Percentiles rank a stretch among this genome's conserved stretches.
phyloP scores from a whole-genome alignment of 2,113 vertebrate genomes.

The Nasalis larvatus region DNA sequence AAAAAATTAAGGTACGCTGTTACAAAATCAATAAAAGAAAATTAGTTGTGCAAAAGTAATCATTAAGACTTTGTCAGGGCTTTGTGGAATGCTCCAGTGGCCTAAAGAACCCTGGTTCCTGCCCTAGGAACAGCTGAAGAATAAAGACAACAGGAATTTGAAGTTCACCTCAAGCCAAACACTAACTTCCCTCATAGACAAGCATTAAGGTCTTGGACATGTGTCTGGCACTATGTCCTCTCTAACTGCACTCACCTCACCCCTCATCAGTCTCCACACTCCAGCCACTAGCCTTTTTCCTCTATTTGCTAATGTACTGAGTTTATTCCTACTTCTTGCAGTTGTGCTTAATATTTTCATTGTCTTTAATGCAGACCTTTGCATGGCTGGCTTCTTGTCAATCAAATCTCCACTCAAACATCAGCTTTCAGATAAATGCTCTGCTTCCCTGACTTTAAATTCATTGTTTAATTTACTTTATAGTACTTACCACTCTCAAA shows the following conservation, averaged over 20 bases:
- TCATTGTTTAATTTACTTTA: constrained; percentile 6
- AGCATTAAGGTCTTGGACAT: neutral
- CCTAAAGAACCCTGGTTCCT: neutral
- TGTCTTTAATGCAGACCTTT: neutral
- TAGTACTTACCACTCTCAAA: neutral
- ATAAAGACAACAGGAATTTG: neutral
- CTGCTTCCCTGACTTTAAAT: neutral
- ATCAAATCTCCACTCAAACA: neutral
- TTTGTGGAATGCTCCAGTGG: neutral
- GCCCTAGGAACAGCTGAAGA: neutral
- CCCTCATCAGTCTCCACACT: neutral
- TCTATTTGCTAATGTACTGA: neutral
- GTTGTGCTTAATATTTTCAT: neutral
- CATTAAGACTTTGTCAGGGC: neutral
- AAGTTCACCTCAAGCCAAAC: neutral
- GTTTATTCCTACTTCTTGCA: neutral
- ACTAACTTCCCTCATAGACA: neutral
- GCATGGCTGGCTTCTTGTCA: neutral
- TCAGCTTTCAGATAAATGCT: neutral
- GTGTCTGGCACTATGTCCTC: neutral
- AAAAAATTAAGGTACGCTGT: neutral
- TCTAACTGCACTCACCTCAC: neutral
- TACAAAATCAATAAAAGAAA: neutral
- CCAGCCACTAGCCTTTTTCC: neutral
- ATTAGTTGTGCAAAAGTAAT: neutral